phyloP scores from a whole-genome alignment of 2,113 vertebrate genomes.

The Pristiophorus japonicus region DNA sequence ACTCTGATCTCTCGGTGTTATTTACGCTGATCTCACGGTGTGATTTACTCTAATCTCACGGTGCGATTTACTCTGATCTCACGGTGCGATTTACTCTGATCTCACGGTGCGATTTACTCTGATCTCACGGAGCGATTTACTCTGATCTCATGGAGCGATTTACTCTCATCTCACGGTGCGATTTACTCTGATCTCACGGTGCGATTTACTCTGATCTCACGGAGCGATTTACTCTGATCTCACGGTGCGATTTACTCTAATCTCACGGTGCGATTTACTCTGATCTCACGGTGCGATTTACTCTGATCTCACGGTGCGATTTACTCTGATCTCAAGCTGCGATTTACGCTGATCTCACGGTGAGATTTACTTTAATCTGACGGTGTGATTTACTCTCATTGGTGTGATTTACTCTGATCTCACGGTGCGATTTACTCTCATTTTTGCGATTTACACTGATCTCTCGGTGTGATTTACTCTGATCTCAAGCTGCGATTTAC shows the following conservation, averaged over 20 bases:
- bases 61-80: too few species aligned
- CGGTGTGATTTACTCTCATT: not conserved
- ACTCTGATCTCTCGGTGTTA: not conserved
- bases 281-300: not conserved
- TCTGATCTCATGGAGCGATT: too few species aligned
- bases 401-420: not conserved
- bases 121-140: too few species aligned
- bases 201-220: too few species aligned
- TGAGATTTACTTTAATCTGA: not conserved
- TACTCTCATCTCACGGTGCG: too few species aligned
- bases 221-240: not conserved
- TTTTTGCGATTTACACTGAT: not conserved
- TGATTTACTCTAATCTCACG: not conserved
- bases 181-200: too few species aligned
- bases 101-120: too few species aligned
- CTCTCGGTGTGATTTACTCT: not conserved
- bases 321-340: not conserved
- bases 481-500: not conserved
- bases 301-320: not conserved
- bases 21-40: not conserved
- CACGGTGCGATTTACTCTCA: not conserved
- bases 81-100: too few species aligned
- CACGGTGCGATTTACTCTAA: not conserved
- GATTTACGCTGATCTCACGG: not conserved
- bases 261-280: not conserved